Base-by-base conservation (phyloP, 2,113 vertebrate genomes). In the Gymnogyps californianus region DNA sequence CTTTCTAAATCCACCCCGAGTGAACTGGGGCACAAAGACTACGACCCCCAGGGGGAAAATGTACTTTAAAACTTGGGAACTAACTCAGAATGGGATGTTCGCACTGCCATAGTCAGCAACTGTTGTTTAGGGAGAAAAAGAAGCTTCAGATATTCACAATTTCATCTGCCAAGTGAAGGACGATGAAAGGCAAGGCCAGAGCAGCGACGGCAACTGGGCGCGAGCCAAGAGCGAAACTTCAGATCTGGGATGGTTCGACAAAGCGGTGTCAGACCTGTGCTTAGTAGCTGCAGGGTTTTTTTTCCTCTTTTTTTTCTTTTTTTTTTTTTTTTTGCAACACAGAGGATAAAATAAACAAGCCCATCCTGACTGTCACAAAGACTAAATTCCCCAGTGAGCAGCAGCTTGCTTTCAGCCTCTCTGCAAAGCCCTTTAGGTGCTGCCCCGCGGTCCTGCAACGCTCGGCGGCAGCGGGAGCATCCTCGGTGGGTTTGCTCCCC, bases 261-360 rank as follows among this genome's bases (percentile, higher is more conserved):
- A 66, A 83, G 87, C 13, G 0, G 89, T 80, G 71, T 82, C 87
- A 87, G 91, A 49, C 69, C 84, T 4, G 19, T 19, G 52, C 69
- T 84, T 38, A 24, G 87, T 20, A 88, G 65, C 87, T 84, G 70
- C 14, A 29, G 55, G 70, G 9, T 8, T 51, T 59, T 40, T 64
- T 91, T 31, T 22, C 17, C 36, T 49, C 10, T 47, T 51, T 29
- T 32, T 25, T 15, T 17, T 16, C 42, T 17, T 5, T 10, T 11
- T 47, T 28, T 32, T 17, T 13, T 25, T 44, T 55, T 66, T 46
- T 40, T 31, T 6, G 4, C 72, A 55, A 34, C 52, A 40, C 26
- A 62, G 70, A 89, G 61, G 54, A 83, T 77, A 86, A 90, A 82
- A 83, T 42, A 88, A 94, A 94, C 88, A 88, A n/a, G 29, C 61